These are phyloP conservation scores for Thelaira solivaga DNA, from an alignment of 2,888 invertebrate species.

Conservation along the genomic window DNA sequence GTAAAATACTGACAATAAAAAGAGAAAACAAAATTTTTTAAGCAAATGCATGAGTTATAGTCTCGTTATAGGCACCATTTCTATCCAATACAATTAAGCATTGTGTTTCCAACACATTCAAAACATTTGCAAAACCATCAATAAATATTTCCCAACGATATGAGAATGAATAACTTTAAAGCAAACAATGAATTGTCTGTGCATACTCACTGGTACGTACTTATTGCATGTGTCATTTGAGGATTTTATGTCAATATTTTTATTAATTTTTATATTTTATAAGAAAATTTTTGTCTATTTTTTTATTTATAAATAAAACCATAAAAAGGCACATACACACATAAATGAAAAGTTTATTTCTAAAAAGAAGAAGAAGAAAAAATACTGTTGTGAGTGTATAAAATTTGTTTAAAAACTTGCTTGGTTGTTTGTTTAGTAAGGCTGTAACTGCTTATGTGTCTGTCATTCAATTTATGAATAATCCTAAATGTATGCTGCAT, in stretches of 20 bases:
- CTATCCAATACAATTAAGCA: constrained; percentile 33
- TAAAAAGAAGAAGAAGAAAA: too few relatives aligned
- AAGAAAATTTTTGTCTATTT: too few relatives aligned
- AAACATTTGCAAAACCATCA: background rate
- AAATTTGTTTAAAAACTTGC: background rate
- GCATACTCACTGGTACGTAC: too few relatives aligned
- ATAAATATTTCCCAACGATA: background rate
- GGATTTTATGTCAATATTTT: constrained; percentile 54
- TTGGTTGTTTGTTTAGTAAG: constrained; percentile 8
- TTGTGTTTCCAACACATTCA: background rate
- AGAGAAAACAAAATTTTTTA: background rate
- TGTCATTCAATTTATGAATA: constrained; percentile 36
- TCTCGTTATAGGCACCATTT: constrained; percentile 49
- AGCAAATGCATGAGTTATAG: constrained; percentile 38
- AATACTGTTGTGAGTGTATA: too few relatives aligned
- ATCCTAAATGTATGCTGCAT: constrained; percentile 36
- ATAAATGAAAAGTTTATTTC: background rate
- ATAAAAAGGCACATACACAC: constrained; percentile 7
- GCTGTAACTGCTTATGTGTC: constrained; percentile 7
- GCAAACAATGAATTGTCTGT: constrained; percentile 30
- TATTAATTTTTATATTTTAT: too few relatives aligned
- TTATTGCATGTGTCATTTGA: constrained; percentile 35
- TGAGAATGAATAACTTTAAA: background rate
- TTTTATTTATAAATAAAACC: constrained; percentile 34
- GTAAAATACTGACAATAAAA: too few relatives aligned